Conservation (phyloP, 2,888 invertebrate species). For the Psococerastis gibbosa region DNA sequence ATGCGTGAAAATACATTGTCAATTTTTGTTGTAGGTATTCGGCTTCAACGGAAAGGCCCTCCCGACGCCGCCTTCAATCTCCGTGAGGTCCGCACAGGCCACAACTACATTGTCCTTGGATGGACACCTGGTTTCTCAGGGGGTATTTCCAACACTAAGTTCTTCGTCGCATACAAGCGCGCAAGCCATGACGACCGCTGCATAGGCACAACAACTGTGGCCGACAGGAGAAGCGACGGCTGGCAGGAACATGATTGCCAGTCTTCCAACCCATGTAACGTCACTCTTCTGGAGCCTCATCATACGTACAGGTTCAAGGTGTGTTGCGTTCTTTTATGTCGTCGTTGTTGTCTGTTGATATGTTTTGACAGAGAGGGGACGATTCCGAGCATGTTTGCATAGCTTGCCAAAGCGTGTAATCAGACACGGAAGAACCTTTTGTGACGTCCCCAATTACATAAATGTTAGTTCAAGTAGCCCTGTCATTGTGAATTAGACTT, state of each 20-base stretch:
- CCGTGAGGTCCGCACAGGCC: slow-evolving; percentile 51
- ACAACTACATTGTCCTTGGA: slow-evolving; percentile 55
- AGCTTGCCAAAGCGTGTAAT: too few relatives aligned
- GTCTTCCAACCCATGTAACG: slow-evolving; percentile 70
- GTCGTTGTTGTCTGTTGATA: too few relatives aligned
- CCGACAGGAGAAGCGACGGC: slow-evolving; percentile 28
- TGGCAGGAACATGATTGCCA: slow-evolving; percentile 78
- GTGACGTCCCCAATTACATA: too few relatives aligned
- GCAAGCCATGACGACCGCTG: slow-evolving; percentile 42
- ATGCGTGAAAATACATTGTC: too few relatives aligned
- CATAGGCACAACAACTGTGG: slow-evolving; percentile 18
- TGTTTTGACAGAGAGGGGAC: too few relatives aligned
- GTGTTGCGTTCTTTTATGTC: too few relatives aligned
- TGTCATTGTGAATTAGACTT: too few relatives aligned
- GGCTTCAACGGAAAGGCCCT: slow-evolving; percentile 67
- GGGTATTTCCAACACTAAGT: slow-evolving; percentile 68
- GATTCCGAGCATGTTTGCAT: too few relatives aligned
- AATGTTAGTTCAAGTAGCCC: too few relatives aligned
- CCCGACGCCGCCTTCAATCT: slow-evolving; percentile 66
- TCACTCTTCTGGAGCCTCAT: slow-evolving; percentile 68
- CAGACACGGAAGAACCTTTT: too few relatives aligned
- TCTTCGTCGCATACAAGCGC: slow-evolving; percentile 64
- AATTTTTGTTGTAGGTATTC: slow-evolving; percentile 54
- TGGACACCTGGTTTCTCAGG: slow-evolving; percentile 89
- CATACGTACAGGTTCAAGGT: slow-evolving; percentile 75